These are phyloP conservation scores for Cephalopachus bancanus DNA, from an alignment of 2,797 vertebrate species.

Conservation along the genomic window DNA sequence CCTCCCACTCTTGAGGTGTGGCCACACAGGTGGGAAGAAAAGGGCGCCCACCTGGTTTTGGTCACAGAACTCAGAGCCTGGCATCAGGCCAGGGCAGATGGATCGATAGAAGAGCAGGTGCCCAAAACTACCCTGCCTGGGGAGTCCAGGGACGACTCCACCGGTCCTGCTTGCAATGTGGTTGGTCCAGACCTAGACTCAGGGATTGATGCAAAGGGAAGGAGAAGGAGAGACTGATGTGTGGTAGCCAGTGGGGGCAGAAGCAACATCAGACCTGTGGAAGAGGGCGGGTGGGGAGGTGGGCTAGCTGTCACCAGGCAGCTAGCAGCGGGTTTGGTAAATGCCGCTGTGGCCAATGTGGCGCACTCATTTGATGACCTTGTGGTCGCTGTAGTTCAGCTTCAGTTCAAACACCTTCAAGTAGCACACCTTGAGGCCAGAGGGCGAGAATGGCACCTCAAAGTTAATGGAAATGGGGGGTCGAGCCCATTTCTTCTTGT, in stretches of 20 bases:
- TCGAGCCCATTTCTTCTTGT: slow-evolving; percentile 99
- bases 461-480: slow-evolving; percentile 99
- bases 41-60: slow-evolving; percentile 81
- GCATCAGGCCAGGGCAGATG: slow-evolving; percentile 64
- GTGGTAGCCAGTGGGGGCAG: slow-evolving; percentile 35
- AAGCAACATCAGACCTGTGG: neutral
- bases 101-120: slow-evolving; percentile 67
- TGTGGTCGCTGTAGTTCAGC: slow-evolving; percentile 99
- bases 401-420: slow-evolving; percentile 99
- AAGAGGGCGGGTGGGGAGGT: slow-evolving; percentile 41
- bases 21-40: slow-evolving; percentile 76
- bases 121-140: slow-evolving; percentile 63
- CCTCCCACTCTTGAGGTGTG: slow-evolving; percentile 84
- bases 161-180: neutral
- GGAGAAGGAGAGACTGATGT: slow-evolving; percentile 82
- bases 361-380: slow-evolving; percentile 99
- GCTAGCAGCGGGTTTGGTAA: slow-evolving; percentile 99
- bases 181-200: slow-evolving; percentile 85
- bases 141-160: slow-evolving; percentile 70
- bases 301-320: slow-evolving; percentile 55
- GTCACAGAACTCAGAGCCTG: slow-evolving; percentile 82
- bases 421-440: slow-evolving; percentile 99
- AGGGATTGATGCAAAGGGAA: slow-evolving; percentile 85
- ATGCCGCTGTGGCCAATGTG: slow-evolving; percentile 99
- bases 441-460: slow-evolving; percentile 99